Evolutionary conservation across 2,888 invertebrate species (phyloP).

Genomic region (Harpalus rufipes): DNA sequence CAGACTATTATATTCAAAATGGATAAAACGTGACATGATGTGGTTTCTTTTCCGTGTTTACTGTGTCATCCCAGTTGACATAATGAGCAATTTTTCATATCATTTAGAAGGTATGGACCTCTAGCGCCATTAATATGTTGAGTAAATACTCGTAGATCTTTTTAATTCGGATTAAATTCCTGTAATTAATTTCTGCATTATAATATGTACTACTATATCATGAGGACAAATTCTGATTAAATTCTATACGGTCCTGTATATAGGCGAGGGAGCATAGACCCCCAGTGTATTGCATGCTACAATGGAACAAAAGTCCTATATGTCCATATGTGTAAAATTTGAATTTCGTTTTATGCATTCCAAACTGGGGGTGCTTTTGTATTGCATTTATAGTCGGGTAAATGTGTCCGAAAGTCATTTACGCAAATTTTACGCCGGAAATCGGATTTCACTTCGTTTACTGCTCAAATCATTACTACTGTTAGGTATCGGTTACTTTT

Average conservation of each 20-base stretch:
- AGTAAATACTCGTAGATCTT: too few relatives aligned
- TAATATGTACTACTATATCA: not conserved
- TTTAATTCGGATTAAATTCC: too few relatives aligned
- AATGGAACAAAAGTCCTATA: constrained; percentile 26
- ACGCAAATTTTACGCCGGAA: constrained; percentile 27
- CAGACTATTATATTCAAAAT: not conserved
- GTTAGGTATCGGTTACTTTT: too few relatives aligned
- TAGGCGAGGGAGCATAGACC: constrained; percentile 35
- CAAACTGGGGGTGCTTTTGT: constrained; percentile 37
- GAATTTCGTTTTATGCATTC: constrained; percentile 7
- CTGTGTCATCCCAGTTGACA: not conserved
- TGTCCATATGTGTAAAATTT: constrained; percentile 41
- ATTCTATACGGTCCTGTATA: constrained; percentile 2
- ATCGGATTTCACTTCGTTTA: too few relatives aligned
- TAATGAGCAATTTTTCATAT: not conserved
- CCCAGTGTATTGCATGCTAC: constrained; percentile 14
- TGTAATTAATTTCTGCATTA: not conserved
- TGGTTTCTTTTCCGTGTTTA: not conserved
- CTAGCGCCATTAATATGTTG: too few relatives aligned
- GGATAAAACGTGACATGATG: not conserved
- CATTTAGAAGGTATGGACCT: not conserved
- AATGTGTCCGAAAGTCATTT: constrained; percentile 15
- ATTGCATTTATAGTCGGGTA: constrained; percentile 16
- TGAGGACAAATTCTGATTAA: not conserved
- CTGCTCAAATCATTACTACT: too few relatives aligned